Percentiles rank a stretch among this genome's conserved stretches.
phyloP scores from a whole-genome alignment of 2,797 vertebrate genomes.

The Lateolabrax maculatus region DNA sequence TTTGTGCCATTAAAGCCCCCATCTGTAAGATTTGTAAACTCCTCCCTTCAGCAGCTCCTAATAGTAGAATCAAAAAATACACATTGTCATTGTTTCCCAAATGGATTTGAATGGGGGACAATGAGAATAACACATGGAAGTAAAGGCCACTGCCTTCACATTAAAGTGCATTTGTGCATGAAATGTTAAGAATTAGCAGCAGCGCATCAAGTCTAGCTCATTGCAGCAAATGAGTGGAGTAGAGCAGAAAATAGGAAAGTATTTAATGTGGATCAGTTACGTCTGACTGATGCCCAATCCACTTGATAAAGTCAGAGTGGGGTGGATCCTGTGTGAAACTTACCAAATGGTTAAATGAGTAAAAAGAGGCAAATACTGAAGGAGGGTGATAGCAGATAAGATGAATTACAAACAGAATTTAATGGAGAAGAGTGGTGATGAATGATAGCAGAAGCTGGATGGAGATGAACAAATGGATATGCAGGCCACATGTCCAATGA shows the following conservation, averaged over 20 bases:
- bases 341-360: not conserved
- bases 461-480: slow-evolving; percentile 4
- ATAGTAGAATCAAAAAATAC: not conserved
- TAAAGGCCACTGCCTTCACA: not conserved
- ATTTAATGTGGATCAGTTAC: not conserved
- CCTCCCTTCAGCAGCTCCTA: too few relatives aligned
- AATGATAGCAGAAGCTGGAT: slow-evolving; percentile 2
- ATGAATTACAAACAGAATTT: not conserved
- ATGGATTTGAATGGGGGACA: not conserved
- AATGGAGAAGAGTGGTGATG: not conserved
- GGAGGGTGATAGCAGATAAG: not conserved
- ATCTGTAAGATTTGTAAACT: not conserved
- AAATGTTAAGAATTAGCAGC: not conserved
- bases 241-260: not conserved
- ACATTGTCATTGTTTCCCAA: not conserved
- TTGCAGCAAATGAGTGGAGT: not conserved
- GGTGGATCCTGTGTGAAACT: not conserved
- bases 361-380: not conserved
- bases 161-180: not conserved
- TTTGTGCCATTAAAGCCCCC: not conserved
- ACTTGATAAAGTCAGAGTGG: not conserved
- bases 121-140: not conserved
- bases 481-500: not conserved
- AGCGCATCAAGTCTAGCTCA: not conserved
- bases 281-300: not conserved